phyloP scores from a whole-genome alignment of 2,113 vertebrate species.

The Chloropsis hardwickii region DNA sequence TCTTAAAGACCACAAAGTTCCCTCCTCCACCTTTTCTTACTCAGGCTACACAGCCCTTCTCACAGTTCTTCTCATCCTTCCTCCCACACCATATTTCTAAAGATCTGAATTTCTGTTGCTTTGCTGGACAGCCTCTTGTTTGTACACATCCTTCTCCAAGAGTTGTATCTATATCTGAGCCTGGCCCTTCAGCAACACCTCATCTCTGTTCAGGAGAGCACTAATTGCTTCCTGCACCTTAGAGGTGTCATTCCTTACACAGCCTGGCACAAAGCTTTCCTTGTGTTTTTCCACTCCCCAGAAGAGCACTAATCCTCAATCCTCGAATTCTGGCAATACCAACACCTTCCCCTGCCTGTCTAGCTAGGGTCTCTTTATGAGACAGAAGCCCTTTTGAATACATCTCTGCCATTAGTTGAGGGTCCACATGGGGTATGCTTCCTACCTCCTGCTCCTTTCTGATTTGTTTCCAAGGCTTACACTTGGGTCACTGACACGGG shows the following conservation, averaged over 20 bases:
- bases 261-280: background rate
- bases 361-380: background rate
- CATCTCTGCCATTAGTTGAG: background rate
- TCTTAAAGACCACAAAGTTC: background rate
- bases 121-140: background rate
- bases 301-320: background rate
- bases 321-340: background rate
- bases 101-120: background rate
- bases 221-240: background rate
- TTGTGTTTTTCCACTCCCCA: background rate
- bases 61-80: background rate
- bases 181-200: background rate
- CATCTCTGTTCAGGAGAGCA: background rate
- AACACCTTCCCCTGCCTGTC: background rate
- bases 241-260: background rate
- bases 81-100: background rate
- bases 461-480: background rate
- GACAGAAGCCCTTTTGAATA: background rate
- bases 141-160: background rate
- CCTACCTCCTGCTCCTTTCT: background rate
- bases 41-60: background rate
- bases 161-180: background rate
- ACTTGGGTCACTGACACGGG: background rate
- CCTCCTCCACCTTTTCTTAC: background rate
- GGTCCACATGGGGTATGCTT: background rate